Evolutionary conservation across 2,888 invertebrate species (phyloP).

Genomic region (Drosophila picticornis): DNA sequence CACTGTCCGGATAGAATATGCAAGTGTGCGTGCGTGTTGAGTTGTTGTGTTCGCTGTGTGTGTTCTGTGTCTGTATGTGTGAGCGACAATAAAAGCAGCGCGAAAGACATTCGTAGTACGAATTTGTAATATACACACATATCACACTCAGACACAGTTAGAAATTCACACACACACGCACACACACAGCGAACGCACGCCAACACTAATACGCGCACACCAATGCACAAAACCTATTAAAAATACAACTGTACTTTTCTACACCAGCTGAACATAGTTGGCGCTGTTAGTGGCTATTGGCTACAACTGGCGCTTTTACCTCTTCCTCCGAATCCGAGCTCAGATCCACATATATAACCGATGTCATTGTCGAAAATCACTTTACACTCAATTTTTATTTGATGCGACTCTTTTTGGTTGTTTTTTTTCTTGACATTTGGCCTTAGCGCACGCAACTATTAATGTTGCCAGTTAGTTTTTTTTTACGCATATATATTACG

Average conservation of each 20-base stretch:
- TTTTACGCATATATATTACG: constrained; percentile 57
- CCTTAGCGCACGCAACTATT: constrained; percentile 40
- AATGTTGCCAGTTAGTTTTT: constrained; percentile 65
- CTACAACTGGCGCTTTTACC: constrained; percentile 74
- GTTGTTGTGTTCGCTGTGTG: constrained; percentile 15
- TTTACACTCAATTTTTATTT: constrained; percentile 44
- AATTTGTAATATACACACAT: constrained; percentile 53
- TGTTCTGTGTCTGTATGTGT: constrained; percentile 28
- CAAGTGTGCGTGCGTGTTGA: constrained; percentile 34
- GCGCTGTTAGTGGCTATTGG: constrained; percentile 12
- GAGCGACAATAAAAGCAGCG: constrained; percentile 66
- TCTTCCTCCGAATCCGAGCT: constrained; percentile 84
- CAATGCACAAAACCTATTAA: constrained; percentile 60
- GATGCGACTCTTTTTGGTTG: constrained; percentile 39
- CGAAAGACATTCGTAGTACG: constrained; percentile 60
- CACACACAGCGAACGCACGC: constrained; percentile 38
- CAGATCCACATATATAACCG: constrained; percentile 84
- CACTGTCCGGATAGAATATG: constrained; percentile 36
- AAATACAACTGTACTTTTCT: constrained; percentile 76
- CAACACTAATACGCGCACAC: constrained; percentile 45
- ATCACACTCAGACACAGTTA: constrained; percentile 36
- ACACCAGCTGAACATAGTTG: constrained; percentile 51
- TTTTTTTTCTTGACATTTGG: constrained; percentile 59
- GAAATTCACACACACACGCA: constrained; percentile 22
- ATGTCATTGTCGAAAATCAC: constrained; percentile 70